Base-by-base conservation (phyloP, 2,888 invertebrate genomes). In the Rhogogaster chlorosoma region DNA sequence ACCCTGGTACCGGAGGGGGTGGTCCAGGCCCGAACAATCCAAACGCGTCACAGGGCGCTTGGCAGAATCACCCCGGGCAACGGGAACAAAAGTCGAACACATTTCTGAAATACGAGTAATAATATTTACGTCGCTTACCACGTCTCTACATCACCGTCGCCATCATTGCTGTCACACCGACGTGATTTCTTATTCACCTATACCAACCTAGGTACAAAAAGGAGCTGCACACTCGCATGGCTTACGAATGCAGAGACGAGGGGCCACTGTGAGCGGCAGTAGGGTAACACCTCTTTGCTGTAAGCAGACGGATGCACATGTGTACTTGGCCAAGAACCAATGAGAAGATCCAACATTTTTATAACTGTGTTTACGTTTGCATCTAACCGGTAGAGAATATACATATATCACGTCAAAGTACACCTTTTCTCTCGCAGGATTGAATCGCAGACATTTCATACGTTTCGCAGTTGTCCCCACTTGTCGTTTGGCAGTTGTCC, bases 31-130 rank as follows among this genome's bases (percentile, higher is more conserved):
- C 93, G 70, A 93, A 93, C 88, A 93, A 93, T 88, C 93, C 92
- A 22, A 93, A 93, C 87, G 89, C 92, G 6, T 92, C 93, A 83
- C 93, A 93, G 87, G 93, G 92, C 84, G 91, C 93, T 86, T 93
- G 93, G 93, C 93, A 93, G 86, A 93, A 93, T 87, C 93, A 93
- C 86, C 93, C 93, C n/a, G 92, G 92, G 7, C 93, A 92, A 85
- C 93, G 93, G 83, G 93, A 93, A 86, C 91, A 90, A 85, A 93
- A 93, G 89, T 91, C 93, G 84, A 93, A 92, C 90, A 92, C 92
- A 88, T 93, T 93, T 91, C 93, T 93, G 86, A 93, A 93, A 90
- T 93, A 93, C 91, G 93, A 93, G 91, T 93, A 93, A 92, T 91
- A 89, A 90, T 57, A 4, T 45, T 67, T 67, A 32, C 53, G 53